A percentile compares a stretch with the other conserved stretches of the same genome.
Conservation (phyloP, 2,113 vertebrate species). For the Lates calcarifer region DNA sequence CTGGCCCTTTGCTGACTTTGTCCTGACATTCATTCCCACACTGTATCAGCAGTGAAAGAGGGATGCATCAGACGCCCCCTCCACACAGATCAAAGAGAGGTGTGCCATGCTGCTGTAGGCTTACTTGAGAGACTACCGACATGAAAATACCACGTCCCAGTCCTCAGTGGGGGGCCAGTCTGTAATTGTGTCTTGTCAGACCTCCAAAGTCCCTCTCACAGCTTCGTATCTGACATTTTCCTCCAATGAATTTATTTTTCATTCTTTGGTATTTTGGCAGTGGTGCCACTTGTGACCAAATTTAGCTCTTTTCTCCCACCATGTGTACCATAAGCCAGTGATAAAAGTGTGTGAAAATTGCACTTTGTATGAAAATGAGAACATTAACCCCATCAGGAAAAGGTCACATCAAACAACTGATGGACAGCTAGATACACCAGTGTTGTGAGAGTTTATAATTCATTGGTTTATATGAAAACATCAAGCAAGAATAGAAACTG, state of each 20-base stretch:
- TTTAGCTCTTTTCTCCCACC: slow-evolving; percentile 64
- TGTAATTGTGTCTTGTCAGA: slow-evolving; percentile 83
- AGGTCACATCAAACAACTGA: slow-evolving; percentile 56
- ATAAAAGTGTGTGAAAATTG: slow-evolving; percentile 62
- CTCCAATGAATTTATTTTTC: slow-evolving; percentile 77
- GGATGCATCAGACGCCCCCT: slow-evolving; percentile 51
- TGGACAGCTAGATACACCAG: slow-evolving; percentile 26
- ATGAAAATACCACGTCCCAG: slow-evolving; percentile 77
- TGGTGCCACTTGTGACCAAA: slow-evolving; percentile 73
- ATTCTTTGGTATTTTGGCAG: slow-evolving; percentile 80
- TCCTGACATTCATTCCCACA: slow-evolving; percentile 70
- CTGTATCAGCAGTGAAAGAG: slow-evolving; percentile 46
- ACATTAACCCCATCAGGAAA: slow-evolving; percentile 56
- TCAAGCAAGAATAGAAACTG: neutral
- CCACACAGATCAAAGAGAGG: slow-evolving; percentile 74
- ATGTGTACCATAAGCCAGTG: slow-evolving; percentile 52
- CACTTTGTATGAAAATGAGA: slow-evolving; percentile 50
- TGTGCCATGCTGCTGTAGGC: slow-evolving; percentile 58
- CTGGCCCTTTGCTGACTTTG: slow-evolving; percentile 61
- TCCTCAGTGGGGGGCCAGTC: slow-evolving; percentile 67
- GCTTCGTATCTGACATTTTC: slow-evolving; percentile 79
- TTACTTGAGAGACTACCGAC: slow-evolving; percentile 68
- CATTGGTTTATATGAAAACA: slow-evolving; percentile 15
- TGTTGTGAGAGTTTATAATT: slow-evolving; percentile 39
- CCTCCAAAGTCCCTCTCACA: slow-evolving; percentile 77